Base-by-base conservation (phyloP, 2,113 vertebrate species). In the Nesogale talazaci region DNA sequence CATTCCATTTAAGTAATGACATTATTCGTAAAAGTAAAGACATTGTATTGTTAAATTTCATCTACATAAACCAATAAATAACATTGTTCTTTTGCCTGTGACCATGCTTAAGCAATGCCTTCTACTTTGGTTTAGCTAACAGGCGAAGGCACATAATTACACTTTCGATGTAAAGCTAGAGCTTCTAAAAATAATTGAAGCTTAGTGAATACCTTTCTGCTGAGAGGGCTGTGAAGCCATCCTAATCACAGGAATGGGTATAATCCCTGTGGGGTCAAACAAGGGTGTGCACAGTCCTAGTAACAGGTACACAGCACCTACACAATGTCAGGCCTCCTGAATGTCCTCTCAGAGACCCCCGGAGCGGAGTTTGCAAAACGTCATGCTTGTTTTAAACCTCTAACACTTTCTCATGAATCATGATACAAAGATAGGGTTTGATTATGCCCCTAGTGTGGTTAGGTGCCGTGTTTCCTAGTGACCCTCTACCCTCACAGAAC, bases 171-270 rank as follows among this genome's bases (percentile, higher is more conserved):
- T 36, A 72, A 88, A 86, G 56, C 74, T 65, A 59, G 19, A 63
- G 74, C 83, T 93, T 94, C 88, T 84, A 90, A 93, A 93, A 96
- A 90, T 94, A 96, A 96, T 88, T 96, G 88, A 92, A 72, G 46
- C 59, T 90, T 92, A 74, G 46, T 52, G 38, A 93, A 78, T 82
- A 69, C 36, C 17, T 89, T 84, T 92, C 65, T 94, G 61, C 61
- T 69, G 40, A 90, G 82, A 94, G 75, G 75, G 19, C 74, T 95
- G 23, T 93, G 88, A 93, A 86, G 77, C 67, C 92, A 31, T 94
- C 31, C 17, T 93, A 92, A 93, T 94, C 94, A 90, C 77, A 92
- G 77, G 78, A 94, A 83, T 91, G 46, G 89, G 80, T 75, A 94
- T 89, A 89, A 77, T 95, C 46, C 38, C 46, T 63, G 27, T 29